phyloP scores from a whole-genome alignment of 2,797 vertebrate species.

The Silurus lanzhouensis region DNA sequence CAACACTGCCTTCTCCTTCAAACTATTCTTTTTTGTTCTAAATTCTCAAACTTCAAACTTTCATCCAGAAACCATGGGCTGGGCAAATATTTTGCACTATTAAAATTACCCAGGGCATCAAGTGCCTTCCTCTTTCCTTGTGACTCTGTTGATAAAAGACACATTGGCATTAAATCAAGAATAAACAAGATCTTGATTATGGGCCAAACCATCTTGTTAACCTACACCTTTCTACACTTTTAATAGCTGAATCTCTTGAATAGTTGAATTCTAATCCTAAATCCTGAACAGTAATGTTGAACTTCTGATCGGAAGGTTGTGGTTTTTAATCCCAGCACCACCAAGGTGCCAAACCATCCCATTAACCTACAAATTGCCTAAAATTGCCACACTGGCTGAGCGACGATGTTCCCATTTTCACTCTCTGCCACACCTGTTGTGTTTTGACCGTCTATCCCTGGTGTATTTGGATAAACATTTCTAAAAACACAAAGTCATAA shows the following conservation, averaged over 20 bases:
- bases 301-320: too few species aligned
- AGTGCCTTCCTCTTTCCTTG: not conserved
- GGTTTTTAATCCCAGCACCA: too few species aligned
- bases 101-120: not conserved
- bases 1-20: not conserved
- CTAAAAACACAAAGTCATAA: conserved; percentile 15
- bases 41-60: not conserved
- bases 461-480: conserved; percentile 37
- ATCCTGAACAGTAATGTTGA: too few species aligned
- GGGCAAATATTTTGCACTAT: not conserved
- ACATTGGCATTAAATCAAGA: not conserved
- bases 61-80: not conserved
- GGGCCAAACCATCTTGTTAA: too few species aligned
- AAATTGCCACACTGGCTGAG: not conserved
- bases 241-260: too few species aligned
- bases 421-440: not conserved
- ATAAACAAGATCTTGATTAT: not conserved
- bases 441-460: conserved; percentile 21
- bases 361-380: not conserved
- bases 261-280: too few species aligned
- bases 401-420: not conserved
- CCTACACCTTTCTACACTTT: too few species aligned
- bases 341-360: not conserved
- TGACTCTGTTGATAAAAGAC: not conserved
- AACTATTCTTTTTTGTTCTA: not conserved